Evolutionary conservation across 2,797 vertebrate species (phyloP), one percentile per base, ranked within the genome.

Genomic region (Xyrichtys novacula): DNA sequence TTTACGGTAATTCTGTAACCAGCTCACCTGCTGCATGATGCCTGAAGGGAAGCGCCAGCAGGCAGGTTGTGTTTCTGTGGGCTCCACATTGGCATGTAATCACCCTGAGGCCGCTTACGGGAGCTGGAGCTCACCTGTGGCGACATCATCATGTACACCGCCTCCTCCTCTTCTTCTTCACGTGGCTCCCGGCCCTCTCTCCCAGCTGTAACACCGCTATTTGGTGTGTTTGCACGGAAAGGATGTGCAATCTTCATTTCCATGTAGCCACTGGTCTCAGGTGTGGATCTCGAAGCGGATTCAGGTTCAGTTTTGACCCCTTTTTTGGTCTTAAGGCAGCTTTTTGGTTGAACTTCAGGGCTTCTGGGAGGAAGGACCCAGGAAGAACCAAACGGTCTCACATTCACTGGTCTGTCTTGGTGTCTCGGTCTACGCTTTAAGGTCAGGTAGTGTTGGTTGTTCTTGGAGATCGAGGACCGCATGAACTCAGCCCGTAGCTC

Each of bases 141-240:
- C 10, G 89, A 86, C 91, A 92, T 93, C 62, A 87, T 94, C 89
- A 94, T 93, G 81, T 92, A 91, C 1, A 60, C 80, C 2, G 73
- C 43, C 5, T 7, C 36, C 5, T 40, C 34, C 19, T 36, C 31
- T 4, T 78, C 52, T n/a, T 71, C 61, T 7, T 85, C 68, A 6
- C 16, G 6, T 0, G 38, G 39, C 19, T 78, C 70, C 61, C 20
- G 47, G 32, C 17, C n/a, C 38, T 67, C 69, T 31, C 39, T 16
- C 43, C 17, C 25, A 8, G 28, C 49, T 16, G 56, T 7, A 2
- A 1, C 63, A 6, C 38, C 15, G 1, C 65, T 11, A 14, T 5
- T n/a, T n/a, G n/a, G n/a, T n/a, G n/a, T n/a, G n/a, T n/a, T n/a
- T n/a, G n/a, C n/a, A n/a, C n/a, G 7, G 54, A 7, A 47, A 12